A percentile compares a stretch with the other conserved stretches of the same genome.
Evolutionary conservation across 53 echinoderm and acorn worm species (phyloP).

Genomic region (Luidia sarsii): DNA sequence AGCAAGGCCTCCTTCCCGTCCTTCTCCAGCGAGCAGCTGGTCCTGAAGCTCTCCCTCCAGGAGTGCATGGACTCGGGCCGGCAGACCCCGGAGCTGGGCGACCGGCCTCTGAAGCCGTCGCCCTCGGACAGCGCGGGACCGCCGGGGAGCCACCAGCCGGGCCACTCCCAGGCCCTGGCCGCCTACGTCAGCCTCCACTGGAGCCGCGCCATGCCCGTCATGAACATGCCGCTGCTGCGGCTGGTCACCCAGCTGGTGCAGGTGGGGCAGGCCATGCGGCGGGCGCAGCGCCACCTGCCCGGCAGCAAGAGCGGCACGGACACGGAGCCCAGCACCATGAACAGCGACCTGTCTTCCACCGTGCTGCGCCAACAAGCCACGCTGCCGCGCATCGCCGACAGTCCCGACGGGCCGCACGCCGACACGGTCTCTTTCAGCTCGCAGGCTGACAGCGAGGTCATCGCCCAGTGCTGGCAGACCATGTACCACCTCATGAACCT

Average conservation of each 20-base stretch:
- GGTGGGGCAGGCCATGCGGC: conserved; percentile 48
- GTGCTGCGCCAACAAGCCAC: conserved; percentile 42
- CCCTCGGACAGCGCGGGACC: conserved; percentile 33
- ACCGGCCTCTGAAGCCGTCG: conserved; percentile 20
- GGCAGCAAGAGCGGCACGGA: conserved; percentile 53
- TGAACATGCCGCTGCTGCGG: conserved; percentile 95
- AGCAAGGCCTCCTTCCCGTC: conserved; percentile 66
- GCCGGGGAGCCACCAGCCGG: conserved; percentile 10
- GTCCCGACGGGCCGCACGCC: conserved; percentile 23
- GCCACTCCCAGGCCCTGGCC: conserved; percentile 2
- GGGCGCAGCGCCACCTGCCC: conserved; percentile 40
- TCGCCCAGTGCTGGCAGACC: conserved; percentile 98
- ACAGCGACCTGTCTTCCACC: conserved; percentile 32
- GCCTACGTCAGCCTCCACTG: conserved; percentile 60
- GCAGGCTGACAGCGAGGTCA: conserved; percentile 73
- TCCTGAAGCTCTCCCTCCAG: conserved; percentile 63
- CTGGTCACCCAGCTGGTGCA: conserved; percentile 80
- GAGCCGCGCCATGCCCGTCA: conserved; percentile 77
- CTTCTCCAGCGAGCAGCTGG: conserved; percentile 81
- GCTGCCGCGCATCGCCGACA: conserved; percentile 30
- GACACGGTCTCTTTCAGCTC: conserved; percentile 40
- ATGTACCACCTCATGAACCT: conserved; percentile 98
- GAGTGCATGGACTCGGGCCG: conserved; percentile 56
- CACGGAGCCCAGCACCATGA: conserved; percentile 48
- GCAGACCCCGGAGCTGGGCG: conserved; percentile 11